Conservation (phyloP, 2,797 vertebrate genomes). For the Paramormyrops hopkinsi region DNA sequence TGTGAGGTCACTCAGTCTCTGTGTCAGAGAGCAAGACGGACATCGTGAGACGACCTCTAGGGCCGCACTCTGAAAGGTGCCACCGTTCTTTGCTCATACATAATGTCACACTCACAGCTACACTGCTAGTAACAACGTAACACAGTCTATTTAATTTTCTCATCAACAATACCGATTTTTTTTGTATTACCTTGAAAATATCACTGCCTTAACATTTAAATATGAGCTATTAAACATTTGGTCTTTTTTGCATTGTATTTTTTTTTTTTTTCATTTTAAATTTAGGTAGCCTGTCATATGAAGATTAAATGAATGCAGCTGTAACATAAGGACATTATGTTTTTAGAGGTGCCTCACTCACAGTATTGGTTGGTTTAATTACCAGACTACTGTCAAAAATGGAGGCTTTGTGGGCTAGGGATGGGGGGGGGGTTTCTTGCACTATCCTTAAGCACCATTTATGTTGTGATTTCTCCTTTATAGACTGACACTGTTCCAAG, state of each 20-base stretch:
- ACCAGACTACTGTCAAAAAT: neutral
- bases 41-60: neutral
- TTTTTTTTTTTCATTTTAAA: neutral
- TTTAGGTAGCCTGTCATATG: neutral
- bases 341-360: neutral
- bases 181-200: neutral
- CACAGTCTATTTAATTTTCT: neutral
- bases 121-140: neutral
- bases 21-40: neutral
- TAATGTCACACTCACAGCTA: neutral
- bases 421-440: neutral
- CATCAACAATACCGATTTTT: neutral
- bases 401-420: neutral
- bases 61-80: neutral
- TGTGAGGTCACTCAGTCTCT: neutral
- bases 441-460: conserved; percentile 26
- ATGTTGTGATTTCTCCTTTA: conserved; percentile 32
- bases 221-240: neutral
- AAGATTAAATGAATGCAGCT: neutral
- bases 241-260: neutral
- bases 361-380: neutral
- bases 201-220: neutral
- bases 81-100: neutral
- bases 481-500: conserved; percentile 33
- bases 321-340: neutral